Base-by-base conservation (phyloP, 1,140 invertebrate species). In the Heliconius melpomene region DNA sequence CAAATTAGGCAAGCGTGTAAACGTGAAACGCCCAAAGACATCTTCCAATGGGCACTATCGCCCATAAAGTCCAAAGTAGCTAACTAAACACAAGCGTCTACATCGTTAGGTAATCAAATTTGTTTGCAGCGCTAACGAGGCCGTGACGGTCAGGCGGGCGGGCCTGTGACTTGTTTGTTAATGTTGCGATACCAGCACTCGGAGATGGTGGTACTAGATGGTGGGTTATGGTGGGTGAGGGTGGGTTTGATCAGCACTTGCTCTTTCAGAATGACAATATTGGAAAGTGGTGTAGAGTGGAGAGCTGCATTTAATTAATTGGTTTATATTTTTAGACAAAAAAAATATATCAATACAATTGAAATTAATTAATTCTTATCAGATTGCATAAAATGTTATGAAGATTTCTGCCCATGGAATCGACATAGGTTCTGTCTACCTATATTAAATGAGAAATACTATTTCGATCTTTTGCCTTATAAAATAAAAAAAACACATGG, bases 21-120 rank as follows among this genome's bases (percentile, higher is more conserved):
- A 66, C 11, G 3, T n/a, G 20, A 23, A 66, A 16, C 26, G 26
- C 13, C 60, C 26, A 16, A 66, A 66, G 60, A 29, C 26, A 29
- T 66, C 60, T 26, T 66, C 60, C 23, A 29, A 66, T 66, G 7
- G 18, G 7, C 18, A 66, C 23, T 9, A 29, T 66, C 60, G 0
- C n/a, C 23, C 26, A 16, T 66, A 66, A 66, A 66, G 60, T 26
- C 60, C 9, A 66, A 66, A 66, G 26, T 66, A 3, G 60, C 60
- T 66, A 66, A 75, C 79, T 75, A 79, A 80, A 86, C 85, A 86
- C 83, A 88, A 87, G 83, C 83, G 85, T 89, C 87, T 85, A 88
- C 88, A 86, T 90, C 91, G 90, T 91, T 92, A 92, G 89, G 87
- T 92, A 93, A 93, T 93, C 90, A 86, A 91, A 93, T 91, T 93